These are phyloP conservation scores for Vannuccia rotundouncinata DNA, from an alignment of 2,888 invertebrate species.

Conservation along the genomic window DNA sequence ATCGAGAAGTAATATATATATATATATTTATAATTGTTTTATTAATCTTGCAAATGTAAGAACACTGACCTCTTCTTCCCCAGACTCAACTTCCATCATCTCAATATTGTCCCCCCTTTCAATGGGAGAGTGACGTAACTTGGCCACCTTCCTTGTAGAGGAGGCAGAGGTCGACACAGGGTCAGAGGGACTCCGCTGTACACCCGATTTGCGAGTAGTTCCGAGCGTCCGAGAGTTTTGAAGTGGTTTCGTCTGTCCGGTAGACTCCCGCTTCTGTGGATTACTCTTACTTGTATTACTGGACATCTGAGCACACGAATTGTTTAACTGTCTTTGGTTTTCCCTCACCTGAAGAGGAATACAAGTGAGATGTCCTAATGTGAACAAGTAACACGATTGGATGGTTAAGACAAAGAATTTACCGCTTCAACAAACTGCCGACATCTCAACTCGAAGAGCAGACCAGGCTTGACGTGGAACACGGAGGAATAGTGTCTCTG, in stretches of 20 bases:
- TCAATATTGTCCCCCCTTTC: not conserved
- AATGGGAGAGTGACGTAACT: not conserved
- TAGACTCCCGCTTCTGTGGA: not conserved
- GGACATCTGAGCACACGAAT: no score
- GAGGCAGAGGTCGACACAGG: not conserved
- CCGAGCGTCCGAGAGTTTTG: not conserved
- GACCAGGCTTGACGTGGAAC: slow-evolving; percentile 78
- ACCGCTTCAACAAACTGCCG: slow-evolving; percentile 99
- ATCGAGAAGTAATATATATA: no score
- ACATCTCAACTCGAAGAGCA: slow-evolving; percentile 89
- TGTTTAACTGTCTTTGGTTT: no score
- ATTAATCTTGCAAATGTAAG: no score
- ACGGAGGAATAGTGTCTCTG: slow-evolving; percentile 84
- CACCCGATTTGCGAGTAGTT: not conserved
- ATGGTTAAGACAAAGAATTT: not conserved
- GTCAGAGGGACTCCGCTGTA: not conserved
- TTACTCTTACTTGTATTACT: no score
- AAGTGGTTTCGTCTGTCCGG: not conserved
- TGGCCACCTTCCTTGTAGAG: not conserved
- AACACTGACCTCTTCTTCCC: not conserved
- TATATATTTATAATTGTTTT: no score
- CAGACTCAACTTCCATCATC: not conserved
- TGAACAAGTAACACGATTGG: not conserved
- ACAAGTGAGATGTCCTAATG: no score
- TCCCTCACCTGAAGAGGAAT: no score